Conservation (phyloP, 2,888 invertebrate species). For the Eucera pruinosa region DNA sequence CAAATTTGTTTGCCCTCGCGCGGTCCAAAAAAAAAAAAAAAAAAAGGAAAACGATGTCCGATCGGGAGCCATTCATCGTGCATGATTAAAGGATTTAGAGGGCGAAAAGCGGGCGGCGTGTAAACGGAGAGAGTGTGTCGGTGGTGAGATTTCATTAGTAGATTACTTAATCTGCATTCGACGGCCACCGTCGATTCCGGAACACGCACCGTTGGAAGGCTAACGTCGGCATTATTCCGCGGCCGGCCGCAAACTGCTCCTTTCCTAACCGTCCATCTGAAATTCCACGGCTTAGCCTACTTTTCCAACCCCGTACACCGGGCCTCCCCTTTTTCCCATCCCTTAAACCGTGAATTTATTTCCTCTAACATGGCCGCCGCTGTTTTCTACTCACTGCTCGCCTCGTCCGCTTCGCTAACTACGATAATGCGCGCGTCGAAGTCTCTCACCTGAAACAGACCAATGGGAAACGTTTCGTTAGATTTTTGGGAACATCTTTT, state of each 20-base stretch:
- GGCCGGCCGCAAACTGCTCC: constrained; percentile 53
- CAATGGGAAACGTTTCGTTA: constrained; percentile 37
- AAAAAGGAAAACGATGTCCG: constrained; percentile 11
- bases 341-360: constrained; percentile 58
- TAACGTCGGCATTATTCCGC: constrained; percentile 57
- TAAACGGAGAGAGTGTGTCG: not conserved
- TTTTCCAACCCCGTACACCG: constrained; percentile 47
- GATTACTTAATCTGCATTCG: constrained; percentile 66
- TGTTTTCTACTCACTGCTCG: constrained; percentile 10
- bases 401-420: not conserved
- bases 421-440: constrained; percentile 29
- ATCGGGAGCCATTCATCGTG: constrained; percentile 40
- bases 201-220: constrained; percentile 19
- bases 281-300: constrained; percentile 62
- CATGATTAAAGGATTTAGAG: constrained; percentile 48
- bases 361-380: not conserved
- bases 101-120: constrained; percentile 14
- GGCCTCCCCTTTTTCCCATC: no score
- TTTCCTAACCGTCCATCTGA: constrained; percentile 42
- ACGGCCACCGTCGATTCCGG: constrained; percentile 37
- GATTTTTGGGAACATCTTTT: not conserved
- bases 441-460: constrained; percentile 74
- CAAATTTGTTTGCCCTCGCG: constrained; percentile 29
- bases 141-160: constrained; percentile 62
- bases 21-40: no score